Evolutionary conservation across 1,140 invertebrate species (phyloP).

Genomic region (Zaprionus nigranus): DNA sequence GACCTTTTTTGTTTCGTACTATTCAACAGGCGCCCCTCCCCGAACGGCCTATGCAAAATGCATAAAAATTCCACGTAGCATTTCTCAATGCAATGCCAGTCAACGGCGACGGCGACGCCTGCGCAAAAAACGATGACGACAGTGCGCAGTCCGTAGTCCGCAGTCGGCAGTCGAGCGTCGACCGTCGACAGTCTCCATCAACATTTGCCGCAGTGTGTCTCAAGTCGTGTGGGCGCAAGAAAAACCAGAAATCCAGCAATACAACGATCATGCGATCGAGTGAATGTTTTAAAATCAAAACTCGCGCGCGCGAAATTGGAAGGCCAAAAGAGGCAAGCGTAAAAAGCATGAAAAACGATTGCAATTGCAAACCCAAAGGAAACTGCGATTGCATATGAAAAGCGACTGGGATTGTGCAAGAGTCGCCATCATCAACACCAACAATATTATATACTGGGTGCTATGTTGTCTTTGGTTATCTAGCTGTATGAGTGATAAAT

Average conservation of each 20-base stretch:
- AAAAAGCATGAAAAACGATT: conserved; percentile 11
- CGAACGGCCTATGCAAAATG: conserved; percentile 66
- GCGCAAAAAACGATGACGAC: conserved; percentile 69
- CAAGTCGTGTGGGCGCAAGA: conserved; percentile 39
- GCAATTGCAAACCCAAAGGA: conserved; percentile 6
- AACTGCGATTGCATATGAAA: conserved; percentile 8
- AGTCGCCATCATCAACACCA: not conserved
- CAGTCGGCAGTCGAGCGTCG: conserved; percentile 32
- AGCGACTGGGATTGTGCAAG: conserved; percentile 27
- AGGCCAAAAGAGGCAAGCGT: conserved; percentile 28
- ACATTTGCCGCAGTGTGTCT: conserved; percentile 18
- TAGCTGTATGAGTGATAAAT: conserved; percentile 85
- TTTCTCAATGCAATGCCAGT: conserved; percentile 69
- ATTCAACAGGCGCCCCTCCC: conserved; percentile 5
- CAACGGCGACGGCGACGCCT: conserved; percentile 56
- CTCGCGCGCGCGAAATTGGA: conserved; percentile 44
- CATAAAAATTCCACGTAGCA: conserved; percentile 70
- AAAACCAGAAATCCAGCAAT: conserved; percentile 36
- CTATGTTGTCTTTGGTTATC: conserved; percentile 85
- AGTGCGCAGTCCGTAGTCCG: conserved; percentile 22
- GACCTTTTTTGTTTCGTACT: conserved; percentile 65
- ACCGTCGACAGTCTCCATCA: conserved; percentile 17
- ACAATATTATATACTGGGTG: conserved; percentile 56
- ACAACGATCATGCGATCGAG: conserved; percentile 28
- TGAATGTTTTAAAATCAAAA: conserved; percentile 56